Conservation (phyloP, 2,113 vertebrate species). For the Blennius ocellaris region DNA sequence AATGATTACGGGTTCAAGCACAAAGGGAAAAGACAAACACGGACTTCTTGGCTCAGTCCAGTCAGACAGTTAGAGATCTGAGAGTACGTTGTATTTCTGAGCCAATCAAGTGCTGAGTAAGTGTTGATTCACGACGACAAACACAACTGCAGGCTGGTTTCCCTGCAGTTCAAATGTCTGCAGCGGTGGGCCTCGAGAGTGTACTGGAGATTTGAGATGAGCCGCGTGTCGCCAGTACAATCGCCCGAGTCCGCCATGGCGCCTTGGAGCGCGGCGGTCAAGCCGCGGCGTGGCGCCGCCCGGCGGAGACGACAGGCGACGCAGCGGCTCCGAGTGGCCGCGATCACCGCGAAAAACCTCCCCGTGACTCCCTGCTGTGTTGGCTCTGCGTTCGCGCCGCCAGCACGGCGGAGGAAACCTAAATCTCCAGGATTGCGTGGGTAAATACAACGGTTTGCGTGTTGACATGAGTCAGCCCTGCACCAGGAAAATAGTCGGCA, state of each 20-base stretch:
- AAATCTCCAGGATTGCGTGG: conserved; percentile 31
- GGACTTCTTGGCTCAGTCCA: no score
- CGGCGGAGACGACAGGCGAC: conserved; percentile 33
- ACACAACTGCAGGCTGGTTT: no score
- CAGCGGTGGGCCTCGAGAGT: no score
- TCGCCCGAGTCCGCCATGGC: not conserved
- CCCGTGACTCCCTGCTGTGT: conserved; percentile 40
- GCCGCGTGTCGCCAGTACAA: not conserved
- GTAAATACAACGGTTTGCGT: conserved; percentile 26
- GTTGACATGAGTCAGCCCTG: conserved; percentile 2
- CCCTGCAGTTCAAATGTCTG: no score
- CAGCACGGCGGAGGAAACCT: conserved; percentile 29
- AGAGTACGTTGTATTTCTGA: no score
- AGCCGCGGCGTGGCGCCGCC: not conserved
- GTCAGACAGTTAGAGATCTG: no score
- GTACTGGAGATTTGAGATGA: not conserved
- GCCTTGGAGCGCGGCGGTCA: conserved; percentile 1
- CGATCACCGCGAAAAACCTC: conserved; percentile 55
- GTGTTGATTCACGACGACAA: no score
- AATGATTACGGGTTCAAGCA: no score
- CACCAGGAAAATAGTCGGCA: conserved; percentile 2
- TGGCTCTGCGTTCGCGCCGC: conserved; percentile 19
- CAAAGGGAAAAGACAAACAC: no score
- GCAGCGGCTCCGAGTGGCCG: conserved; percentile 38
- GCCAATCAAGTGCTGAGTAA: no score